These are phyloP conservation scores for Chlorospingus flavigularis DNA, from an alignment of 2,797 vertebrate genomes.

Conservation along the genomic window DNA sequence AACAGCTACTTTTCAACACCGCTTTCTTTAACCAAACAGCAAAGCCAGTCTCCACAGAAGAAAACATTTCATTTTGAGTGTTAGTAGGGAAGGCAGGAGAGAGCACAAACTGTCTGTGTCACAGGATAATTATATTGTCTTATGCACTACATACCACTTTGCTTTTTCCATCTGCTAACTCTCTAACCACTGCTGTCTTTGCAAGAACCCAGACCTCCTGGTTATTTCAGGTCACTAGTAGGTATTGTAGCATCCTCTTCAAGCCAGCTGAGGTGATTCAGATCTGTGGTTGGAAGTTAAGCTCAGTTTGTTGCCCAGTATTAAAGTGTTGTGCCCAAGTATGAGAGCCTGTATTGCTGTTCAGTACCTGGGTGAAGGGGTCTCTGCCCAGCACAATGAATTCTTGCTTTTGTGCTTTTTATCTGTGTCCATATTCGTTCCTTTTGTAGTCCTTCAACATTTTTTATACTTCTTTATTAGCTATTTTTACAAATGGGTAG, in stretches of 20 bases:
- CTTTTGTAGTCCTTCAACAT: not conserved
- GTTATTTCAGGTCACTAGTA: not conserved
- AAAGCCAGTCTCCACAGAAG: not conserved
- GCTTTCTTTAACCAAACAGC: not conserved
- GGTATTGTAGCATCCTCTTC: not conserved
- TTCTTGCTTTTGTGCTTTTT: not conserved
- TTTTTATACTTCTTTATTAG: not conserved
- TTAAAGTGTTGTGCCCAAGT: not conserved
- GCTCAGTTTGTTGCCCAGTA: not conserved
- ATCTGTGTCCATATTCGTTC: rapidly evolving
- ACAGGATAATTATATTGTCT: not conserved
- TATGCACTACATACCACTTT: not conserved
- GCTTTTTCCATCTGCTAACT: not conserved
- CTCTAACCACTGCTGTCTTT: not conserved
- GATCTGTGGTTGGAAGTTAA: not conserved
- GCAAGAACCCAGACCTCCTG: not conserved
- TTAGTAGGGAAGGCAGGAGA: not conserved
- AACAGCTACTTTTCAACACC: not conserved
- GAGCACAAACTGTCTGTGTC: not conserved
- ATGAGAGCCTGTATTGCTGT: not conserved
- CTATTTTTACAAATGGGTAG: not conserved
- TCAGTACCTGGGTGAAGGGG: rapidly evolving
- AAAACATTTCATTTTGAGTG: not conserved
- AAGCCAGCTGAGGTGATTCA: not conserved
- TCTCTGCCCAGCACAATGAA: not conserved